Evolutionary conservation across 2,888 invertebrate genomes (phyloP).

Genomic region (Ferrisia virgata): DNA sequence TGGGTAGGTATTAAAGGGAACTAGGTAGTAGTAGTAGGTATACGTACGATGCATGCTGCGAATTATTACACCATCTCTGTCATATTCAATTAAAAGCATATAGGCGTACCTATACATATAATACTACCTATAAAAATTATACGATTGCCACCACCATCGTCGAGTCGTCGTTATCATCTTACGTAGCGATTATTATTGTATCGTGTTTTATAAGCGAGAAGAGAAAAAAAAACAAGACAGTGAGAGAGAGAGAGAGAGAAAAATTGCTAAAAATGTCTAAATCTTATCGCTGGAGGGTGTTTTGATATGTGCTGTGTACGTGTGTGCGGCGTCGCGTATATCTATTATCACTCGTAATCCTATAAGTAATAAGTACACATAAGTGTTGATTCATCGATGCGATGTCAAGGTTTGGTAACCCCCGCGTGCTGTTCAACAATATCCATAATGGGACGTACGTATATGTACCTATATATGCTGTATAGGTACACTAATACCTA

Average conservation of each 20-base stretch:
- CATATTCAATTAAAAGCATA: neutral
- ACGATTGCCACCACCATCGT: no score
- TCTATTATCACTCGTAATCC: neutral
- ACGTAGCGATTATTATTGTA: no score
- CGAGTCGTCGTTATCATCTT: no score
- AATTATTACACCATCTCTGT: neutral
- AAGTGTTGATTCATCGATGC: slow-evolving; percentile 7
- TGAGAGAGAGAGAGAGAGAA: neutral
- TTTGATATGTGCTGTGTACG: no score
- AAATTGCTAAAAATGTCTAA: neutral
- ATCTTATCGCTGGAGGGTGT: neutral
- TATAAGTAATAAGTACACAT: neutral
- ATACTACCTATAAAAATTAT: neutral
- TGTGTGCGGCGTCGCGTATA: no score
- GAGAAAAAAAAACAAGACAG: no score
- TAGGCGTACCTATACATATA: no score
- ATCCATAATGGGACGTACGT: slow-evolving; percentile 36
- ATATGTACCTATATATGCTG: no score
- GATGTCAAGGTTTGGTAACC: slow-evolving; percentile 43
- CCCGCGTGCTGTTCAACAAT: slow-evolving; percentile 32
- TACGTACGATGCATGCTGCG: neutral
- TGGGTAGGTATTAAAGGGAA: no score
- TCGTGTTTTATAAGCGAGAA: no score
- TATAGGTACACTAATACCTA: no score
- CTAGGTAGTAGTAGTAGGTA: neutral